Percentiles rank a stretch among this genome's conserved stretches.
phyloP scores from a whole-genome alignment of 1,140 invertebrate species.

The Pseudomyrmex pallidus region DNA sequence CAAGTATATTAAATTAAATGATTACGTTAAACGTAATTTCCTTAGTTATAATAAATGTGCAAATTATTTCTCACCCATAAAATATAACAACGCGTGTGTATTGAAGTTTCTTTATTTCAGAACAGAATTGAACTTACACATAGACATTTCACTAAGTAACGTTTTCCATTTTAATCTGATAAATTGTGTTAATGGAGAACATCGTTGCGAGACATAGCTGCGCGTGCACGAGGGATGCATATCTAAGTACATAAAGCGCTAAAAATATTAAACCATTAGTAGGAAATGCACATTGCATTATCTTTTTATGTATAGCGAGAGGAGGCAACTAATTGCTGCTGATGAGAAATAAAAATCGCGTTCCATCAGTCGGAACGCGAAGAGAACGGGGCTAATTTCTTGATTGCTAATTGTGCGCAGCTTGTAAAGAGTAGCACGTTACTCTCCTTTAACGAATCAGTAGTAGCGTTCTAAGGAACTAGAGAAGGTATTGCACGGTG shows the following conservation, averaged over 20 bases:
- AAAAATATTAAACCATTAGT: constrained; percentile 41
- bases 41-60: not conserved
- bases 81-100: no score
- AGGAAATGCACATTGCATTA: constrained; percentile 11
- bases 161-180: not conserved
- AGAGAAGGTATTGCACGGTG: constrained; percentile 11
- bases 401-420: constrained; percentile 54
- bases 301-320: not conserved
- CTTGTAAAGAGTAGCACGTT: constrained; percentile 21
- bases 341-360: constrained; percentile 42
- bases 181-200: constrained; percentile 7
- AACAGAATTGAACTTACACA: not conserved
- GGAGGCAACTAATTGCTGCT: constrained; percentile 20
- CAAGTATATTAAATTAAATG: no score
- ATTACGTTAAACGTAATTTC: no score
- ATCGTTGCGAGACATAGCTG: not conserved
- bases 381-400: constrained; percentile 11
- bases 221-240: not conserved
- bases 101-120: not conserved
- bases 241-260: constrained; percentile 4
- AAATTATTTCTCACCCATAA: no score
- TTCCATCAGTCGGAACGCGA: constrained; percentile 8
- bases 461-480: constrained; percentile 49
- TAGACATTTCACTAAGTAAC: not conserved
- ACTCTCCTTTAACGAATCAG: constrained; percentile 52